Evolutionary conservation across 2,113 vertebrate species (phyloP), one percentile per base, ranked within the genome.

Genomic region (Cyanistes caeruleus): DNA sequence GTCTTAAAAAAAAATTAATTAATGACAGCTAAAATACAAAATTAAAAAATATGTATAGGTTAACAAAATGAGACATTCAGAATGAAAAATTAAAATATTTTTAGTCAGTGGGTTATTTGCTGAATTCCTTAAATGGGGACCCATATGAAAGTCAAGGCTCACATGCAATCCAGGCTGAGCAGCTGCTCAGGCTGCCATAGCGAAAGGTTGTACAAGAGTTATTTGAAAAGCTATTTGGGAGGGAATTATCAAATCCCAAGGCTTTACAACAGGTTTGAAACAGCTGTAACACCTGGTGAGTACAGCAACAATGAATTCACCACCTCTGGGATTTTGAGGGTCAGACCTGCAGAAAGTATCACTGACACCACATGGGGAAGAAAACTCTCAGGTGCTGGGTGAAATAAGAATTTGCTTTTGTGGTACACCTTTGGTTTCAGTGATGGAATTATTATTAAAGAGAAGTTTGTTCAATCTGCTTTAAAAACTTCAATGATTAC

Each of bases 91-190:
- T 1, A 0, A 74, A 56, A 15, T 37, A 68, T 25, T 81, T 93
- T 46, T 44, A 63, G 22, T 60, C 13, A 15, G 31, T 23, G 31
- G 24, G 6, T 31, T 31, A 49, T 48, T 67, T 44, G 19, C 17
- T 64, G 33, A 74, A 64, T 35, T 67, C 77, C n/a, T 89, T 65
- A 73, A 65, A 49, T 13, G 23, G 31, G 23, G 31, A 55, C 8
- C 15, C 22, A 28, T 12, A 43, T 16, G 37, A 77, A 95, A 81
- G 58, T 17, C 43, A 91, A 91, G 39, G 51, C 51, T 89, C 19
- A 64, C 1, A 13, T 0, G 0, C 9, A 67, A 22, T 41, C 58
- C 46, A 64, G 48, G 7, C 51, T 27, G 48, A 55, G 51, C 19
- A 49, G 82, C 25, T 67, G 56, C 27, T 75, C 46, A 60, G 18